phyloP scores from a whole-genome alignment of 2,797 vertebrate species.

The Sebastes elongatus region DNA sequence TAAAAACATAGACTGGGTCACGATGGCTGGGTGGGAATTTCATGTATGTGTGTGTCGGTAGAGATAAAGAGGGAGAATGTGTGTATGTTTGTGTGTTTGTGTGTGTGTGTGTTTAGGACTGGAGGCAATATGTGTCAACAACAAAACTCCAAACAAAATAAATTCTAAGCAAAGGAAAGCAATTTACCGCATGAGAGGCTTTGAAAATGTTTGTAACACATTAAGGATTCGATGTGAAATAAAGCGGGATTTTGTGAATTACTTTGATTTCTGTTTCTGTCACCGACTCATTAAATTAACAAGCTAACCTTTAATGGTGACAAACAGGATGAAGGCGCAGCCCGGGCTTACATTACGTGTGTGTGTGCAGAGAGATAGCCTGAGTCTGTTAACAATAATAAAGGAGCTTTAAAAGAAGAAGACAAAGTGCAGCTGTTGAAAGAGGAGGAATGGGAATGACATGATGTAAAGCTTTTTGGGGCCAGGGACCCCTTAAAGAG shows the following conservation, averaged over 20 bases:
- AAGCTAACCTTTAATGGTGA: constrained; percentile 45
- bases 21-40: constrained; percentile 28
- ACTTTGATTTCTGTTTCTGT: constrained; percentile 53
- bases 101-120: constrained; percentile 4
- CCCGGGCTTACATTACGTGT: background rate
- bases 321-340: constrained; percentile 22
- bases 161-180: constrained; percentile 54
- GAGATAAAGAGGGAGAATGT: constrained; percentile 31
- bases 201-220: constrained; percentile 35
- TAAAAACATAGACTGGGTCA: constrained; percentile 45
- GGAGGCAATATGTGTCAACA: constrained; percentile 35
- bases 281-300: constrained; percentile 54
- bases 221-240: constrained; percentile 51
- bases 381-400: constrained; percentile 27
- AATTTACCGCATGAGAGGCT: constrained; percentile 61
- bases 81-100: background rate
- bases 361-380: background rate
- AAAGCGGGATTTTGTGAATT: constrained; percentile 34
- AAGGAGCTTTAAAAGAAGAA: constrained; percentile 6
- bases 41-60: constrained; percentile 20
- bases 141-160: constrained; percentile 30
- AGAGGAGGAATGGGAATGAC: constrained; percentile 38
- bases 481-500: no score
- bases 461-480: constrained; percentile 9
- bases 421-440: constrained; percentile 51